Evolutionary conservation across 2,888 invertebrate species (phyloP).

Genomic region (Rapana venosa): DNA sequence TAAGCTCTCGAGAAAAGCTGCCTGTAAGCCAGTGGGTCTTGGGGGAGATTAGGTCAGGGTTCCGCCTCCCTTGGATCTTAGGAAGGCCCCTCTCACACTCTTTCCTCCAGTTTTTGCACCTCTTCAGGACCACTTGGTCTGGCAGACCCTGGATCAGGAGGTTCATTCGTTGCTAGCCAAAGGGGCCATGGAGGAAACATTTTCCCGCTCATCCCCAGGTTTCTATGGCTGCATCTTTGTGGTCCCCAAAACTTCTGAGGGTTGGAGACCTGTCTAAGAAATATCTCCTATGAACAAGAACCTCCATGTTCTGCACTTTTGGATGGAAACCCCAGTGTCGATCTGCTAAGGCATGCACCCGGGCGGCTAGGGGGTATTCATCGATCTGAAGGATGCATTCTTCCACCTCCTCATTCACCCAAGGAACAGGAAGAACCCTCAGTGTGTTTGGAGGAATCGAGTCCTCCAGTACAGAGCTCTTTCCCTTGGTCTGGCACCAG

Average conservation of each 20-base stretch:
- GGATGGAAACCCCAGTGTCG: background rate
- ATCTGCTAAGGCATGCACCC: background rate
- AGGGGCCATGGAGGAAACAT: background rate
- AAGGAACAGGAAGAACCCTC: too few species aligned
- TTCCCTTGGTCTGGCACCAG: too few species aligned
- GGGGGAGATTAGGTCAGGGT: too few species aligned
- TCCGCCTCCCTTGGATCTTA: background rate
- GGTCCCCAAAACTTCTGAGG: background rate
- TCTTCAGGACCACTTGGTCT: background rate
- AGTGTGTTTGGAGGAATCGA: too few species aligned
- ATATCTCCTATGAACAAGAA: background rate
- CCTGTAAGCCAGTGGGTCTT: too few species aligned
- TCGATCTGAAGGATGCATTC: background rate
- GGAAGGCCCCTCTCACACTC: background rate
- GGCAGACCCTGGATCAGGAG: background rate
- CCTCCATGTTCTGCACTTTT: background rate
- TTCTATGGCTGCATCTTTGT: background rate
- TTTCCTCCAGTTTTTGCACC: too few species aligned
- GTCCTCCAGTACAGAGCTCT: too few species aligned
- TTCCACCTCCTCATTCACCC: background rate
- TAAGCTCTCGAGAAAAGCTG: too few species aligned
- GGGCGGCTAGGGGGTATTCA: background rate
- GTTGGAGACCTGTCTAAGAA: background rate
- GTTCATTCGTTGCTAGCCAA: background rate
- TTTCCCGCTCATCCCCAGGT: background rate